Conservation (phyloP, 2,888 invertebrate species). For the Prosapia bicincta region DNA sequence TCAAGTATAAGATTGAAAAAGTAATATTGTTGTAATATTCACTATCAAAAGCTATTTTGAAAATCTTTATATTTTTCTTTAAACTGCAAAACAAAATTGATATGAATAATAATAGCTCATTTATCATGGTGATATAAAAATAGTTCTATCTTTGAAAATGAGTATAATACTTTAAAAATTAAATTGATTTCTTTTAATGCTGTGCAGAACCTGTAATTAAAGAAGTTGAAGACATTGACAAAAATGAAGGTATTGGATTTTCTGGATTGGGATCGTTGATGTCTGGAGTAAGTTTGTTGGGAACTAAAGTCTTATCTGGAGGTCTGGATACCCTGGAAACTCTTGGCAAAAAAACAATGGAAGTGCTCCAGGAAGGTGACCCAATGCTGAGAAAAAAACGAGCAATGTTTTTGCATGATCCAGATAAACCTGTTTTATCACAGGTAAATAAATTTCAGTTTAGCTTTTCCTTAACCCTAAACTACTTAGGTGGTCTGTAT, state of each 20-base stretch:
- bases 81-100: too few relatives aligned
- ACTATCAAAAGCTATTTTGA: too few relatives aligned
- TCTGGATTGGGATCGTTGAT: slow-evolving; percentile 38
- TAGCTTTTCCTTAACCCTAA: too few relatives aligned
- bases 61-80: too few relatives aligned
- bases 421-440: slow-evolving; percentile 61
- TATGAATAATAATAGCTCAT: too few relatives aligned
- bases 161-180: too few relatives aligned
- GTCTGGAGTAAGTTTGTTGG: slow-evolving; percentile 61
- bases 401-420: slow-evolving; percentile 60
- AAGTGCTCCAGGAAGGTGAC: slow-evolving; percentile 88
- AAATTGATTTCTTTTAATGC: too few relatives aligned
- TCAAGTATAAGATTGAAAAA: too few relatives aligned
- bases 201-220: slow-evolving; percentile 20
- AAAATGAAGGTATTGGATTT: neutral
- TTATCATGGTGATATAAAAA: too few relatives aligned
- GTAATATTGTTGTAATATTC: too few relatives aligned
- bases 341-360: slow-evolving; percentile 93
- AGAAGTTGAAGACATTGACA: neutral
- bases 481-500: too few relatives aligned
- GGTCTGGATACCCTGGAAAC: slow-evolving; percentile 87
- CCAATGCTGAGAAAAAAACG: slow-evolving; percentile 79
- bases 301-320: slow-evolving; percentile 70
- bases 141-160: too few relatives aligned
- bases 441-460: slow-evolving; percentile 44